Evolutionary conservation across 2,113 vertebrate genomes (phyloP), one percentile per base, ranked within the genome.

Genomic region (Chaetorhynchus papuensis): DNA sequence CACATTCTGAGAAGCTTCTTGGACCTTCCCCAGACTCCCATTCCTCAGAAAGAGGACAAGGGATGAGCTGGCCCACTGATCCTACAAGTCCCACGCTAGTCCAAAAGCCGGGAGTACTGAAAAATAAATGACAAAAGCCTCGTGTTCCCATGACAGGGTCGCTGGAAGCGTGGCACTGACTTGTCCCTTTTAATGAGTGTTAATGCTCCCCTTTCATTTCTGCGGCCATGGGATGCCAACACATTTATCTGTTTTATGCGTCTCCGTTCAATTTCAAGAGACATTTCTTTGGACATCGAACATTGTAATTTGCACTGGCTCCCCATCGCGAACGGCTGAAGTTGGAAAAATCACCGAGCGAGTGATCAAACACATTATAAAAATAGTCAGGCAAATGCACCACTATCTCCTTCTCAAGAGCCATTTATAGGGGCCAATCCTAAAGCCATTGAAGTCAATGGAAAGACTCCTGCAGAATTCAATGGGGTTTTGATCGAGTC

Each of bases 401-500:
- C 92, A 83, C 86, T 45, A 93, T 47, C 96, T 82, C 50, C 95
- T 94, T 90, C 94, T 96, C 94, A 31, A 89, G 93, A 96, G 92
- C 93, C 96, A 93, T 96, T 97, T 96, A 95, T 96, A 97, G 96
- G 92, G 94, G 80, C 93, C 94, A 95, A 90, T 92, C 72, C 94
- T 90, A 95, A 96, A 96, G 92, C 90, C 93, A 94, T 63, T 96
- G 93, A 97, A 96, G 88, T 89, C 96, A 80, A 97, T 78, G 96
- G 96, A 96, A 97, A 97, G 88, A 23, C 94, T 94, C 93, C 96
- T 75, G 96, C 96, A 30, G 96, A 86, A 95, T 97, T 97, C 95
- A 96, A 95, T 96, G 94, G 93, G 60, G 88, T 95, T 97, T 97
- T 97, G 96, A 97, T 96, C 93, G 76, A 96, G 94, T 86, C 96